Evolutionary conservation across 2,888 invertebrate genomes (phyloP), one percentile per base, ranked within the genome.

Genomic region (Caenorhabditis auriculariae): DNA sequence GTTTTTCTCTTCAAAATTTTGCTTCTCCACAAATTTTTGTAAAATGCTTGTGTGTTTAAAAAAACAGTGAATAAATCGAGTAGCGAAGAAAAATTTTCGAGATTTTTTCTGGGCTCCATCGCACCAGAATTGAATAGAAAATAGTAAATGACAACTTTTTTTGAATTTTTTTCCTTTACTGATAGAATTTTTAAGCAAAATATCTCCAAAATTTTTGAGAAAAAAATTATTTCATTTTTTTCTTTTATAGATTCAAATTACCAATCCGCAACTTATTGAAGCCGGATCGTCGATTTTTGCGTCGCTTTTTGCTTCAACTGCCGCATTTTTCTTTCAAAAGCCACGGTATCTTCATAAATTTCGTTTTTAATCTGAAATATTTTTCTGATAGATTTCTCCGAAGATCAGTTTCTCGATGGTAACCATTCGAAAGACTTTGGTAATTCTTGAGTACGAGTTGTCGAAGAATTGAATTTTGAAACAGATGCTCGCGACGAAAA

Each of bases 251-350:
- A n/a, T n/a, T n/a, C n/a, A n/a, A n/a, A n/a, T n/a, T n/a, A n/a
- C n/a, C n/a, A n/a, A n/a, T n/a, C n/a, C n/a, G n/a, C n/a, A n/a
- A n/a, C n/a, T n/a, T n/a, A n/a, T n/a, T n/a, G n/a, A n/a, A n/a
- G n/a, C n/a, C n/a, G n/a, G 43, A 43, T 43, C 9, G 43, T 0
- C 43, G 46, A 26, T 37, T n/a, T 23, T 21, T 48, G n/a, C 44
- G n/a, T n/a, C 53, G 9, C 53, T 53, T 12, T n/a, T 55, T 19
- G 58, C 66, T 3, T 59, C 66, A 12, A 54, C 66, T 17, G 57
- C 60, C 3, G 58, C 59, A 0, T 69, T 69, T 53, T 56, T 60
- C 3, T 69, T 69, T 28, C 46, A 55, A 35, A 51, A 66, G 21
- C 56, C 59, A 44, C 66, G 69, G n/a, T n/a, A n/a, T n/a, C n/a